Base-by-base conservation (phyloP, 35 echinoderm and acorn worm genomes). In the Diadema setosum region DNA sequence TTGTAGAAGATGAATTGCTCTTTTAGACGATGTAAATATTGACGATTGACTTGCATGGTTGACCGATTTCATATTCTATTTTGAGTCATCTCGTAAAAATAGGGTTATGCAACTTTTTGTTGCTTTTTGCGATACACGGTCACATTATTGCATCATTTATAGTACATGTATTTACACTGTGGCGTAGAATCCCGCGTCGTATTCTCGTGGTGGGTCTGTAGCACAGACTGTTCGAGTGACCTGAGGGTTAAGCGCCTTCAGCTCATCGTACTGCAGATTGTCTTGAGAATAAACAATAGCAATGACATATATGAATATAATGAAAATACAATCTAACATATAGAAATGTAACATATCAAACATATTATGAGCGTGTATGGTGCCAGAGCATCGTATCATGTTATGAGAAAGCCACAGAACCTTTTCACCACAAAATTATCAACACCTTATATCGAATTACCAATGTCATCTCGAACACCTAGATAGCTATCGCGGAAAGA, bases 131-230 rank as follows among this genome's bases (percentile, higher is more conserved):
- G n/a, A n/a, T n/a, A n/a, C n/a, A n/a, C n/a, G n/a, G n/a, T n/a
- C n/a, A n/a, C n/a, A n/a, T n/a, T n/a, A n/a, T n/a, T n/a, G n/a
- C n/a, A n/a, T n/a, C n/a, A n/a, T n/a, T n/a, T n/a, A n/a, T n/a
- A n/a, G n/a, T n/a, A n/a, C n/a, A n/a, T n/a, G n/a, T 43, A 78
- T 65, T 75, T 70, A 87, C 85, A 87, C 85, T 5, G 65, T 50
- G 21, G 18, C 36, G 65, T 73, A 73, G 44, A 87, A 74, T 9
- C 85, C 85, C 29, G 85, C 42, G 25, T 70, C 45, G 16, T 75
- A 87, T 34, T 61, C 42, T 25, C 64, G 25, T 24, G 85, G 23
- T 75, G 85, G 85, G 27, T 25, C 26, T 46, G 48, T 70, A 2
- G 85, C 58, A 42, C 85, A 87, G 9, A 41, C 7, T 33, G 44